Conservation (phyloP, 2,888 invertebrate species). For the Thymelicus lineola region DNA sequence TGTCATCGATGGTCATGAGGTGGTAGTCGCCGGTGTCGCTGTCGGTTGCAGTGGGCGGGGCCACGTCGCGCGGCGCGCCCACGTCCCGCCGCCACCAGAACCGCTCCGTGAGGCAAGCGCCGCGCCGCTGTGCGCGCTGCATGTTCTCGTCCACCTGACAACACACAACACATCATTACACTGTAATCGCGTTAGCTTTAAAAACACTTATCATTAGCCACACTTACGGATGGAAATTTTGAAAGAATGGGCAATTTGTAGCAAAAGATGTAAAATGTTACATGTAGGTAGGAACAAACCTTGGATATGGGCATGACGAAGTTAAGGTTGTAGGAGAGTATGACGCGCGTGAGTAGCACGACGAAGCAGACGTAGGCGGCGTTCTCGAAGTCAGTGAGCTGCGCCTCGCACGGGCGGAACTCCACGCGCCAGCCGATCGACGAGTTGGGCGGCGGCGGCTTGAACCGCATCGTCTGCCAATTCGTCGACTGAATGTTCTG, state of each 20-base stretch:
- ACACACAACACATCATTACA: too few species aligned
- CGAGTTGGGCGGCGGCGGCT: constrained; percentile 98
- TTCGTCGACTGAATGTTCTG: constrained; percentile 99
- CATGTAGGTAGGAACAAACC: constrained; percentile 69
- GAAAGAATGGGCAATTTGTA: too few species aligned
- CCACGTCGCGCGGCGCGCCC: constrained; percentile 63
- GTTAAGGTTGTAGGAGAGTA: constrained; percentile 97
- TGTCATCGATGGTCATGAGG: constrained; percentile 97
- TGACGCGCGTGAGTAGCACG: constrained; percentile 97
- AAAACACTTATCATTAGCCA: too few species aligned
- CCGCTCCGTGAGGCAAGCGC: constrained; percentile 92
- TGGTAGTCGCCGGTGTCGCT: constrained; percentile 79
- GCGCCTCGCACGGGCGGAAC: constrained; percentile 99
- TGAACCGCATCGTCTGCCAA: constrained; percentile 99
- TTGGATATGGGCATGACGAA: constrained; percentile 99
- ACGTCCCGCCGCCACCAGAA: constrained; percentile 98
- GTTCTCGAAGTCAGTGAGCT: constrained; percentile 99
- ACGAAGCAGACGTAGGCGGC: constrained; percentile 99
- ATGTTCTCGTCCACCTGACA: constrained; percentile 96
- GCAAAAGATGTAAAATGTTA: too few species aligned
- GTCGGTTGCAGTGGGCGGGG: constrained; percentile 52
- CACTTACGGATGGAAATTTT: too few species aligned
- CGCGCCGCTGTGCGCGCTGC: constrained; percentile 96
- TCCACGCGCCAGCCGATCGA: constrained; percentile 99
- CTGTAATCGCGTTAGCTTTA: too few species aligned